Conservation (phyloP, 2,888 invertebrate species). For the Scaptomyza tumidula region DNA sequence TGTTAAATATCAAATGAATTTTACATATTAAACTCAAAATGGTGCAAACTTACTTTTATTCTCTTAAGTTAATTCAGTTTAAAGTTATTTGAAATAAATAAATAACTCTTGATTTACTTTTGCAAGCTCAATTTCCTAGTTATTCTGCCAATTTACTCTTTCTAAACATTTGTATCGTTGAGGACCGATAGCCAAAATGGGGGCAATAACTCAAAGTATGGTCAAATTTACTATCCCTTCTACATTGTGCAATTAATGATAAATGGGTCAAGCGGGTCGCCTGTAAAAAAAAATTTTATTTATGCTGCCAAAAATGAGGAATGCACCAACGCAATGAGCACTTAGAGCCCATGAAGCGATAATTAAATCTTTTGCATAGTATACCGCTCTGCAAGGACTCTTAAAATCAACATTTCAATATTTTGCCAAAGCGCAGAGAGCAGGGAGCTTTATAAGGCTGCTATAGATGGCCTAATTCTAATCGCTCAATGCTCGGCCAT, state of each 20-base stretch:
- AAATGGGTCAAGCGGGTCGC: constrained; percentile 31
- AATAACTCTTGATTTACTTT: too few species aligned
- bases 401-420: constrained; percentile 6
- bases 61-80: too few species aligned
- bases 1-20: too few species aligned
- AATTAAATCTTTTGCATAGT: constrained; percentile 10
- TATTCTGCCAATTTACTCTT: too few species aligned
- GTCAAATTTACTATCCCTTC: constrained; percentile 35
- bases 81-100: too few species aligned
- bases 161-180: background rate
- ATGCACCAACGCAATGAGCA: background rate
- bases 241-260: constrained; percentile 46
- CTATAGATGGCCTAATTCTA: constrained; percentile 63
- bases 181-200: background rate
- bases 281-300: constrained; percentile 31
- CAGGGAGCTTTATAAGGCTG: constrained; percentile 2
- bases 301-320: constrained; percentile 50
- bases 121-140: too few species aligned
- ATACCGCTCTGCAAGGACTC: background rate
- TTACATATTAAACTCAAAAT: too few species aligned
- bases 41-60: too few species aligned
- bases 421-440: constrained; percentile 10
- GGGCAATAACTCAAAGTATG: constrained; percentile 20
- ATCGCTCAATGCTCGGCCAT: constrained; percentile 57
- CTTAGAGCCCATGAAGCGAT: background rate